Conservation (phyloP, 2,113 vertebrate genomes). For the Fukomys damarensis region DNA sequence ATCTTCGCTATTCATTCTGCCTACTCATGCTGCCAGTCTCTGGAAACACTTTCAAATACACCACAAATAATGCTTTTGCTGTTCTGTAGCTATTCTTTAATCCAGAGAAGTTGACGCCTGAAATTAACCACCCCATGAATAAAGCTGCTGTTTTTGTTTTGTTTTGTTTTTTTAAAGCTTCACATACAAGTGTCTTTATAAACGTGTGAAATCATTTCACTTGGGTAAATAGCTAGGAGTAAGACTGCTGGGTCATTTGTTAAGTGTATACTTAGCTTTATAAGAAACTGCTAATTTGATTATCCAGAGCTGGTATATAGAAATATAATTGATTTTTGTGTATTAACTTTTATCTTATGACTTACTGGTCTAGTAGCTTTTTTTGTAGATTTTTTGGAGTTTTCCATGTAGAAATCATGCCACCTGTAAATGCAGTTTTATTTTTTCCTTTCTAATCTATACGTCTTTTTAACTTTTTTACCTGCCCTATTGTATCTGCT, state of each 20-base stretch:
- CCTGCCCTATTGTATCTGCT: background rate
- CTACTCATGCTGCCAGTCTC: background rate
- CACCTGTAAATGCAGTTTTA: background rate
- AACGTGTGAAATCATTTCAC: slow-evolving; percentile 41
- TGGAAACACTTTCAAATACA: background rate
- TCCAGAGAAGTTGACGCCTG: background rate
- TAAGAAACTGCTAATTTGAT: slow-evolving; percentile 37
- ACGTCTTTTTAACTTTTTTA: slow-evolving; percentile 35
- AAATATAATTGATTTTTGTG: slow-evolving; percentile 34
- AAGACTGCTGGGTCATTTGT: background rate
- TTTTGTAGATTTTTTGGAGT: slow-evolving; percentile 28
- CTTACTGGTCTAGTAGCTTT: slow-evolving; percentile 13
- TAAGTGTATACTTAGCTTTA: slow-evolving; percentile 8
- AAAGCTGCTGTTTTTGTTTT: background rate
- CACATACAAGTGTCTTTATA: slow-evolving; percentile 36
- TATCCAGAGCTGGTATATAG: slow-evolving; percentile 9
- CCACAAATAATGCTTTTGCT: background rate
- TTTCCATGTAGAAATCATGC: slow-evolving; percentile 19
- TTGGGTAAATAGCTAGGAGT: background rate
- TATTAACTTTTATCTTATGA: slow-evolving; percentile 38
- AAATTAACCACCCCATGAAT: background rate
- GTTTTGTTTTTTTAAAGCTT: background rate
- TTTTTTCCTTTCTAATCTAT: slow-evolving; percentile 49
- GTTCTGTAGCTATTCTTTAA: background rate
- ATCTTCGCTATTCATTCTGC: background rate